phyloP scores from a whole-genome alignment of 2,113 vertebrate species.

The Lagopus muta region DNA sequence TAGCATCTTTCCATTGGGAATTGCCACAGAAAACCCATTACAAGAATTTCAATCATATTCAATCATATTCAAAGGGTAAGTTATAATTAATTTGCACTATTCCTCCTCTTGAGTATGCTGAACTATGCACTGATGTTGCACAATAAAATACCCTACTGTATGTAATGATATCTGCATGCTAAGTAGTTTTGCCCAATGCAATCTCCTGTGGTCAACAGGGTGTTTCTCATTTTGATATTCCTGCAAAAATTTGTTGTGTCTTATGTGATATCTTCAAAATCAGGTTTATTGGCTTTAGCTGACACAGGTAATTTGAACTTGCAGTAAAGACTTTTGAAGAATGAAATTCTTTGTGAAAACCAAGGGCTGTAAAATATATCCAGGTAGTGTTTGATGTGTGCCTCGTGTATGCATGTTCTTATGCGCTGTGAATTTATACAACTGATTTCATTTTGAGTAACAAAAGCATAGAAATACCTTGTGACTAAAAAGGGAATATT shows the following conservation, averaged over 20 bases:
- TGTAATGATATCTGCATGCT: background rate
- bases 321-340: background rate
- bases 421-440: background rate
- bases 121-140: background rate
- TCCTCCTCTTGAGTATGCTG: background rate
- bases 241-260: background rate
- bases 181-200: background rate
- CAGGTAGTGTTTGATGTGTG: background rate
- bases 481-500: background rate
- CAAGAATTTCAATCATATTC: background rate
- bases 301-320: background rate
- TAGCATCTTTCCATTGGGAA: background rate
- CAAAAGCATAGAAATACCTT: background rate
- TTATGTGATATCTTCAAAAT: background rate
- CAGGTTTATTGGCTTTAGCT: background rate
- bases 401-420: accelerated
- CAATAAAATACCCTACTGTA: background rate
- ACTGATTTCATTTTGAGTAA: accelerated
- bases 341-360: background rate
- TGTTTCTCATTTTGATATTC: background rate
- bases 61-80: background rate
- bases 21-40: background rate
- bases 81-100: background rate
- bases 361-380: background rate
- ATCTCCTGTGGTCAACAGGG: background rate